Conservation (phyloP, 2,888 invertebrate species). For the Trissolcus brochymenae region DNA sequence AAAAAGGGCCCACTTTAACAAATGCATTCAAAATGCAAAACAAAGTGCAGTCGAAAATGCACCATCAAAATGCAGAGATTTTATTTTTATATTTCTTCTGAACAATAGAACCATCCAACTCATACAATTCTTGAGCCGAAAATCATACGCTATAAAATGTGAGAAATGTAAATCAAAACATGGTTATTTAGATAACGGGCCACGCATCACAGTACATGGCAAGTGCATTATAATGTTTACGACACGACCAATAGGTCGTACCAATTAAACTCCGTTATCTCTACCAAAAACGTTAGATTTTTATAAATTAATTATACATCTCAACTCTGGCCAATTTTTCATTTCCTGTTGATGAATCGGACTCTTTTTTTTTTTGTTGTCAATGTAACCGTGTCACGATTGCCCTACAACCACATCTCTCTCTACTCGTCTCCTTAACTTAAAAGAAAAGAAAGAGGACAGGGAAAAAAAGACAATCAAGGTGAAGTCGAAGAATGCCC, state of each 20-base stretch:
- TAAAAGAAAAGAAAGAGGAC: not conserved
- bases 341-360: slow-evolving; percentile 12
- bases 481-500: too few species aligned
- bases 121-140: slow-evolving; percentile 11
- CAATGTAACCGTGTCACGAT: slow-evolving; percentile 6
- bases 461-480: not conserved
- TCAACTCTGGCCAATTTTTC: slow-evolving; percentile 7
- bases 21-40: too few species aligned
- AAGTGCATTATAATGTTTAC: slow-evolving; percentile 38
- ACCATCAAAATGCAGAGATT: slow-evolving; percentile 4
- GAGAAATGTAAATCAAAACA: slow-evolving; percentile 42
- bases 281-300: slow-evolving; percentile 33
- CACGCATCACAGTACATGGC: slow-evolving; percentile 21
- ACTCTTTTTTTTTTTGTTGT: slow-evolving; percentile 13
- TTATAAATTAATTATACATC: slow-evolving; percentile 37
- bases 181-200: slow-evolving; percentile 48
- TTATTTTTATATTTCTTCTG: slow-evolving; percentile 9
- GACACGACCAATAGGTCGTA: slow-evolving; percentile 24
- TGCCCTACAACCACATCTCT: slow-evolving; percentile 7
- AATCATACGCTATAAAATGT: slow-evolving; percentile 18
- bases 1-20: too few species aligned
- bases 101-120: slow-evolving; percentile 13
- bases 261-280: slow-evolving; percentile 45
- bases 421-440: not conserved
- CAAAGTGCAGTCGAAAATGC: too few species aligned